Percentiles rank a stretch among this genome's conserved stretches.
Conservation (phyloP, 2,113 vertebrate species). For the Scatophagus argus region DNA sequence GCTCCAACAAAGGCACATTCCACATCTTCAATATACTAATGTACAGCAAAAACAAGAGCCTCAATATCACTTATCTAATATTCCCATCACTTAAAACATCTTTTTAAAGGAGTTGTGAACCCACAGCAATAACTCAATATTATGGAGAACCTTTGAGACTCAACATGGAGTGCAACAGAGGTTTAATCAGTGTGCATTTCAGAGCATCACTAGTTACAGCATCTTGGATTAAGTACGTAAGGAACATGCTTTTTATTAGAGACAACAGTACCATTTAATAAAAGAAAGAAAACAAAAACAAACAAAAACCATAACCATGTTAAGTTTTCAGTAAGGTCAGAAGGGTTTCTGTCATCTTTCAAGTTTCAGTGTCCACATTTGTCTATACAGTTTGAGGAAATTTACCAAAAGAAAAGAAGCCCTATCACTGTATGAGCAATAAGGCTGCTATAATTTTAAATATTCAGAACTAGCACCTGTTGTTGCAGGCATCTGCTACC, state of each 20-base stretch:
- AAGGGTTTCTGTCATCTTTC: not conserved
- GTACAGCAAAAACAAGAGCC: constrained; percentile 35
- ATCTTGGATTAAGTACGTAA: constrained; percentile 57
- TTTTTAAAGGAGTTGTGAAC: not conserved
- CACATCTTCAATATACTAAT: constrained; percentile 56
- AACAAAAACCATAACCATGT: no score
- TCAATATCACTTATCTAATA: not conserved
- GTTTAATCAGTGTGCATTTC: constrained; percentile 6
- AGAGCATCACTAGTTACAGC: constrained; percentile 57
- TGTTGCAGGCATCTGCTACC: no score
- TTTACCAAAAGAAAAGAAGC: not conserved
- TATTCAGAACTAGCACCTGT: no score
- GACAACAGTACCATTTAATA: constrained; percentile 13
- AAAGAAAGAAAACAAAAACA: no score
- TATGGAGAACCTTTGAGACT: not conserved
- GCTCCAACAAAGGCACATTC: constrained; percentile 38
- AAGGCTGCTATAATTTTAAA: constrained; percentile 10
- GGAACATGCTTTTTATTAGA: constrained; percentile 15
- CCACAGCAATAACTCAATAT: constrained; percentile 24
- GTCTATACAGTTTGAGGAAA: not conserved
- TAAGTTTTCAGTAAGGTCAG: not conserved
- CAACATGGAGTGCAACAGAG: not conserved
- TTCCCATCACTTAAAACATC: not conserved
- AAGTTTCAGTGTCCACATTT: constrained; percentile 18
- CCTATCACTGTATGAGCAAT: not conserved